Evolutionary conservation across 2,888 invertebrate species (phyloP).

Genomic region (Listrodromus nycthemerus): DNA sequence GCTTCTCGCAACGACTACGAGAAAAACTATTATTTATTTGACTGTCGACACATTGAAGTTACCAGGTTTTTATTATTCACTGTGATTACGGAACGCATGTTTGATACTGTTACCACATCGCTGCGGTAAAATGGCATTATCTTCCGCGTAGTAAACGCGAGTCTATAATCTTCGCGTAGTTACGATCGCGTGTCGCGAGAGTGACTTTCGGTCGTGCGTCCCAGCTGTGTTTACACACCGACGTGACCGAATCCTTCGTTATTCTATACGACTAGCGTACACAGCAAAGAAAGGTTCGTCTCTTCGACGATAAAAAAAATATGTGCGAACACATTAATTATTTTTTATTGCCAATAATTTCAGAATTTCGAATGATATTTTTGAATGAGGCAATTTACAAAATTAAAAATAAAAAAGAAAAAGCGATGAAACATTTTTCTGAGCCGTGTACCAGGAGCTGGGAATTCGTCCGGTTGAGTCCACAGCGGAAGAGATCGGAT

Average conservation of each 20-base stretch:
- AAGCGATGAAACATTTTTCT: too few species aligned
- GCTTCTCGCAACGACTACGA: constrained; percentile 2
- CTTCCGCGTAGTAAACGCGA: constrained; percentile 1
- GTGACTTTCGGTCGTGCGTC: constrained; percentile 52
- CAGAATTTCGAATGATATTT: too few species aligned
- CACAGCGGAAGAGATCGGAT: constrained; percentile 26
- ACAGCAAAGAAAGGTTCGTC: background rate
- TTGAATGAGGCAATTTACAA: too few species aligned
- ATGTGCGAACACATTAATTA: too few species aligned
- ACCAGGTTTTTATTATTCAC: background rate
- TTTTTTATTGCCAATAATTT: too few species aligned
- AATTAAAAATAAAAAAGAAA: too few species aligned
- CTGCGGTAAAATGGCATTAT: background rate
- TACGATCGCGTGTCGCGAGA: constrained; percentile 51
- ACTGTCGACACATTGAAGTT: background rate
- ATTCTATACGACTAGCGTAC: constrained; percentile 22
- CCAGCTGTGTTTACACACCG: background rate
- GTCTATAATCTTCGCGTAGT: constrained; percentile 23
- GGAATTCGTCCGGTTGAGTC: constrained; percentile 29
- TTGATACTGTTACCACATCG: background rate
- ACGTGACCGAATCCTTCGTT: constrained; percentile 42
- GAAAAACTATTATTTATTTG: background rate
- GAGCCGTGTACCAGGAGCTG: background rate
- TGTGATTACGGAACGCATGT: background rate
- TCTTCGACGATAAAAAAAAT: too few species aligned